These are phyloP conservation scores for Sycobia sp. DNA, from an alignment of 1,140 invertebrate genomes.

Conservation along the genomic window DNA sequence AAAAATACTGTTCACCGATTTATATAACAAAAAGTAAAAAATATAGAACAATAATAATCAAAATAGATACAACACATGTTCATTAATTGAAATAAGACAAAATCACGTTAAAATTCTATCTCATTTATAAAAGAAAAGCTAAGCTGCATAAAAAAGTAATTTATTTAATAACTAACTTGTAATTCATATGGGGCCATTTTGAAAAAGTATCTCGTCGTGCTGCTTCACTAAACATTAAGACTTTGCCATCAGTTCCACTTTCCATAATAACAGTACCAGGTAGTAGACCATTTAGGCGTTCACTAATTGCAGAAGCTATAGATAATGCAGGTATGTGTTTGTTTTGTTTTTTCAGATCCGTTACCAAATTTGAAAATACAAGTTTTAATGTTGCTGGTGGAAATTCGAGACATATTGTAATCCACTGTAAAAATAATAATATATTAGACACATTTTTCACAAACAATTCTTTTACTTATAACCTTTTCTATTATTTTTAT, in stretches of 20 bases:
- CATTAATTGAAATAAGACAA: too few species aligned
- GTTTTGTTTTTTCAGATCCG: constrained; percentile 81
- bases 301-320: constrained; percentile 85
- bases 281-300: constrained; percentile 80
- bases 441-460: constrained; percentile 10
- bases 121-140: too few species aligned
- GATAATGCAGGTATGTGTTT: constrained; percentile 82
- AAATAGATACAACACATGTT: too few species aligned
- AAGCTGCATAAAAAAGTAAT: too few species aligned
- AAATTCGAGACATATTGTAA: constrained; percentile 81
- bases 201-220: constrained; percentile 86
- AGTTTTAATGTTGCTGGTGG: constrained; percentile 77
- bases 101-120: too few species aligned
- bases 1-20: too few species aligned
- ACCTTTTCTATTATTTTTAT: constrained; percentile 3
- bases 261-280: constrained; percentile 56
- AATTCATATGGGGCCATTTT: constrained; percentile 95
- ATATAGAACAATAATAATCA: too few species aligned
- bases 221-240: constrained; percentile 89
- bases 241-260: constrained; percentile 66
- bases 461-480: neutral
- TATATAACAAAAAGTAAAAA: too few species aligned
- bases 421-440: constrained; percentile 86
- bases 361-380: constrained; percentile 78
- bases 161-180: constrained; percentile 79